Evolutionary conservation across 2,888 invertebrate species (phyloP), one percentile per base, ranked within the genome.

Genomic region (Yponomeuta sedellus): DNA sequence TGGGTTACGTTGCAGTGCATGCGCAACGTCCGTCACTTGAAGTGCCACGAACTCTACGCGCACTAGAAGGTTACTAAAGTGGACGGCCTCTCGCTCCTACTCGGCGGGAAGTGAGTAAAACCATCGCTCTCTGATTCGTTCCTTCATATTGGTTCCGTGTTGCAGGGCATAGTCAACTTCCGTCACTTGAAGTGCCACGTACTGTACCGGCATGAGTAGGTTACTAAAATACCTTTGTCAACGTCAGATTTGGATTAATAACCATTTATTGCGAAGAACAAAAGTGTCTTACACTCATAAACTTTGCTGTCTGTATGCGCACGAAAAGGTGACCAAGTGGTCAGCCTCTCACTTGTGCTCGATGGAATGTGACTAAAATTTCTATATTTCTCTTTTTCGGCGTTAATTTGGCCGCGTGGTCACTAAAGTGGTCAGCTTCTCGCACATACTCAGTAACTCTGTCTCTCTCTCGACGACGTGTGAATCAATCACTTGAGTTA

Each of bases 11-110:
- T 96, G 72, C 94, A 94, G 85, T 96, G 96, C 82, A 97, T 97
- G 94, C 94, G 95, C 80, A 93, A 94, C 78, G 95, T 96, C 76
- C 92, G 95, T 61, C 93, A 95, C 71, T 93, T 97, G 68, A 96
- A 96, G 86, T 95, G 95, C 82, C 96, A 96, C 81, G 96, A 96
- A 85, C 94, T 96, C 69, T 97, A 97, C 86, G 97, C 97, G 68
- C 94, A 96, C 82, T 97, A 97, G 88, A 96, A 96, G 86, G 94
- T 96, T 78, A 96, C 96, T 71, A 95, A 96, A 86, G 97, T 97
- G 66, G 96, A 97, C 88, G 96, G 95, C 75, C 93, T 97, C 70
- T 96, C 97, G 61, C 91, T 97, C 74, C 95, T 97, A 74, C 92
- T 97, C 69, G 94, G 95, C 71, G 97, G 97, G 88, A 97, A 97